Conservation (phyloP, 2,113 vertebrate genomes). For the Saimiri boliviensis region DNA sequence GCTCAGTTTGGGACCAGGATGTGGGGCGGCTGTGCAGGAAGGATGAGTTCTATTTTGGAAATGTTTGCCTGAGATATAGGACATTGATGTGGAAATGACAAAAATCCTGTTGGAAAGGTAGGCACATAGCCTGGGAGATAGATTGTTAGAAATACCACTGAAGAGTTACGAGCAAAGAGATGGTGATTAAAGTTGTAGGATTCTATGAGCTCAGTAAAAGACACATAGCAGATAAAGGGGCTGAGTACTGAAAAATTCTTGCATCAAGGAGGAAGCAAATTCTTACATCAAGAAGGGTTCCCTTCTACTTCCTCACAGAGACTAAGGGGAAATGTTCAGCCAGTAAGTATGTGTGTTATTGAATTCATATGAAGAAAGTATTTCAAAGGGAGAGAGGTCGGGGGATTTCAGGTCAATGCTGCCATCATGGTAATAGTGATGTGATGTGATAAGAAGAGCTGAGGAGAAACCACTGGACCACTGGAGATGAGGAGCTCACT, state of each 20-base stretch:
- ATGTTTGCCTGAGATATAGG: neutral
- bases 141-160: too few relatives aligned
- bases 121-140: neutral
- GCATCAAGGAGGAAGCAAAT: neutral
- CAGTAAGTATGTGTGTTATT: neutral
- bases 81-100: neutral
- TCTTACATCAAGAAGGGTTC: too few relatives aligned
- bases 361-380: neutral
- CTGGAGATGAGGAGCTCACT: neutral
- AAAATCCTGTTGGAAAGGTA: neutral
- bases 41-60: neutral
- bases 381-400: neutral
- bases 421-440: rapidly evolving
- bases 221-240: neutral
- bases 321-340: neutral
- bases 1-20: neutral
- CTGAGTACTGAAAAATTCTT: neutral
- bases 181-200: neutral
- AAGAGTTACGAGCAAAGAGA: neutral
- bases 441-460: neutral
- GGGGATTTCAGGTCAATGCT: neutral
- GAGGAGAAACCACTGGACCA: neutral
- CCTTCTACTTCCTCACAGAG: too few relatives aligned
- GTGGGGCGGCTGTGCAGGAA: neutral
- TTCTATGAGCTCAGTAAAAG: neutral